Evolutionary conservation across 2,113 vertebrate species (phyloP).

Genomic region (Melospiza melodia): DNA sequence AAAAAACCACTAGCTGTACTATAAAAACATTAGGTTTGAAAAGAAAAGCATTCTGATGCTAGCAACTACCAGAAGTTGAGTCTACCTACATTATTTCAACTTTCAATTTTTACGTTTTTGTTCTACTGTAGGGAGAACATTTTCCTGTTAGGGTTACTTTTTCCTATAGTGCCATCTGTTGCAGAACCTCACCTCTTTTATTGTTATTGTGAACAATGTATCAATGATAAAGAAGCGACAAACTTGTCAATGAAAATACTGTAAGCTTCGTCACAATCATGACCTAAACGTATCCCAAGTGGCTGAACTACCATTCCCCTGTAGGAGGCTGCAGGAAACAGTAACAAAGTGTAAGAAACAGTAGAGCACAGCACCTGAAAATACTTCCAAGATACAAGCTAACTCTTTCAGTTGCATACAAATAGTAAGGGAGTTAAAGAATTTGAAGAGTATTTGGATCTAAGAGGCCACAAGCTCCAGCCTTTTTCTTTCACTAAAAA

Average conservation of each 20-base stretch:
- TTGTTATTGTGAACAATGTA: neutral
- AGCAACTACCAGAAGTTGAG: neutral
- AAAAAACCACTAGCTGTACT: neutral
- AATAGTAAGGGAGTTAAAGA: neutral
- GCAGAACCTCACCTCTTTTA: neutral
- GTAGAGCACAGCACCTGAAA: neutral
- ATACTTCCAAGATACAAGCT: neutral
- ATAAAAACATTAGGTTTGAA: neutral
- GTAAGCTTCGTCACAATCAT: neutral
- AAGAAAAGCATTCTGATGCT: neutral
- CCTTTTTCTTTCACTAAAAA: neutral
- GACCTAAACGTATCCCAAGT: neutral
- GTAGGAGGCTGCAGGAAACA: neutral
- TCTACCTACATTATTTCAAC: neutral
- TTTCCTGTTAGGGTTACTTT: neutral
- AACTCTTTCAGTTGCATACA: neutral
- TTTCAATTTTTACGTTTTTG: neutral
- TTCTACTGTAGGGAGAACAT: neutral
- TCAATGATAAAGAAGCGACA: neutral
- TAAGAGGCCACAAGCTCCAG: neutral
- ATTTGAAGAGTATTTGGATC: neutral
- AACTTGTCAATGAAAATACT: neutral
- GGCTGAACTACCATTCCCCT: neutral
- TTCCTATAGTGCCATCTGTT: neutral
- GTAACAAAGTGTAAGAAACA: neutral